phyloP scores from a whole-genome alignment of 2,888 invertebrate species.

The Amorpha juglandis region DNA sequence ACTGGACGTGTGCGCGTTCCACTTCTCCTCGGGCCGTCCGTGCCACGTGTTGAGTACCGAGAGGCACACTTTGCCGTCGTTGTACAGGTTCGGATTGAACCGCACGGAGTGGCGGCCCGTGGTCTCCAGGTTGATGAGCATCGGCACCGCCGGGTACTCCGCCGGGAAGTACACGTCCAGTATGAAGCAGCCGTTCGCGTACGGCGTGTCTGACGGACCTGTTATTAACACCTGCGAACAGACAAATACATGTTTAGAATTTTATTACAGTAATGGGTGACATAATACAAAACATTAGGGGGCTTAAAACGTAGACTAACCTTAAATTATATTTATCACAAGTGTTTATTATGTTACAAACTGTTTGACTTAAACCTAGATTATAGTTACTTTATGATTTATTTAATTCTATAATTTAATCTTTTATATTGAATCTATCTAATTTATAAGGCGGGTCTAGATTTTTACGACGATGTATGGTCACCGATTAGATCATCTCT shows the following conservation, averaged over 20 bases:
- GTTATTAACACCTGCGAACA: slow-evolving; percentile 92
- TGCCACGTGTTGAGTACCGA: slow-evolving; percentile 98
- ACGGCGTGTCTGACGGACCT: slow-evolving; percentile 95
- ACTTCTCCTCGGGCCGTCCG: slow-evolving; percentile 97
- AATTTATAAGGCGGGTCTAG: no score
- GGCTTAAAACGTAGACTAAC: no score
- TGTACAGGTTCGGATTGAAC: slow-evolving; percentile 97
- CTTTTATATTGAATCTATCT: no score
- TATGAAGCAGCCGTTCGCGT: slow-evolving; percentile 96
- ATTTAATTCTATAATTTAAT: no score
- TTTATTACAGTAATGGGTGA: no score
- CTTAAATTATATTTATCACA: no score
- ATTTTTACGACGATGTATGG: no score
- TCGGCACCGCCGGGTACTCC: slow-evolving; percentile 92
- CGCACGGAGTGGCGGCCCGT: slow-evolving; percentile 94
- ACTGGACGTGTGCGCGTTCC: slow-evolving; percentile 98
- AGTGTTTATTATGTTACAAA: no score
- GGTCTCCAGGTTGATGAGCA: slow-evolving; percentile 95
- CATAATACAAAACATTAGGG: no score
- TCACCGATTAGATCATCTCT: no score
- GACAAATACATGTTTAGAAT: background rate
- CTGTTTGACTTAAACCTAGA: no score
- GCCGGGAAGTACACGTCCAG: slow-evolving; percentile 96
- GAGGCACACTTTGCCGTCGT: slow-evolving; percentile 96
- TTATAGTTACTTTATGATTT: no score